phyloP scores from a whole-genome alignment of 2,888 invertebrate genomes.

The Trypoxylon attenuatum region DNA sequence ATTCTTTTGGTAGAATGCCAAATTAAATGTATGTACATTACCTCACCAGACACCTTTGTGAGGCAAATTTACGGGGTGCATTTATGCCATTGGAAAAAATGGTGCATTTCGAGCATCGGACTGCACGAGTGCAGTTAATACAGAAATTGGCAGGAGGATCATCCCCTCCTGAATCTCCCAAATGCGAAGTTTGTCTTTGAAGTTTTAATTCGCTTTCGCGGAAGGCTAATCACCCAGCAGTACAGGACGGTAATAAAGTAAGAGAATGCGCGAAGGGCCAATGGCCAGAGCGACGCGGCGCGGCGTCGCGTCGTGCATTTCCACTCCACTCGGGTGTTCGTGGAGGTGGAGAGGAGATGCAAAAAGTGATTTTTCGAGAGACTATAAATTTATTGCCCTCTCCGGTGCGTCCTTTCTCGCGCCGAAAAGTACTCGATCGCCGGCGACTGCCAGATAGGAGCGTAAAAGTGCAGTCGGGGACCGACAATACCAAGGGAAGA shows the following conservation, averaged over 20 bases:
- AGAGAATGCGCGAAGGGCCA: no score
- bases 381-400: slow-evolving; percentile 40
- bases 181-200: no score
- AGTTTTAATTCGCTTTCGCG: no score
- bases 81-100: not conserved
- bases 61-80: not conserved
- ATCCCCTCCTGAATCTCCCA: no score
- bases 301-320: no score
- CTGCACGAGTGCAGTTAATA: no score
- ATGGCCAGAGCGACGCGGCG: no score
- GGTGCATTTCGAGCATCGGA: no score
- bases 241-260: no score
- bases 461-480: slow-evolving; percentile 50
- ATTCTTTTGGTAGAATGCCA: slow-evolving; percentile 24
- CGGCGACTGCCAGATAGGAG: slow-evolving; percentile 43
- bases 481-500: slow-evolving; percentile 49
- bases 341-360: slow-evolving; percentile 15
- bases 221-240: no score
- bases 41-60: not conserved
- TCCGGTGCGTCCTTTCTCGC: slow-evolving; percentile 30
- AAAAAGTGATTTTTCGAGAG: slow-evolving; percentile 28
- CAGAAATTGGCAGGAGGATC: no score
- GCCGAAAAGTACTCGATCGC: slow-evolving; percentile 54
- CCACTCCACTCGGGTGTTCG: no score
- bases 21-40: slow-evolving; percentile 28